Evolutionary conservation across 2,888 invertebrate genomes (phyloP).

Genomic region (Eulithis testata): DNA sequence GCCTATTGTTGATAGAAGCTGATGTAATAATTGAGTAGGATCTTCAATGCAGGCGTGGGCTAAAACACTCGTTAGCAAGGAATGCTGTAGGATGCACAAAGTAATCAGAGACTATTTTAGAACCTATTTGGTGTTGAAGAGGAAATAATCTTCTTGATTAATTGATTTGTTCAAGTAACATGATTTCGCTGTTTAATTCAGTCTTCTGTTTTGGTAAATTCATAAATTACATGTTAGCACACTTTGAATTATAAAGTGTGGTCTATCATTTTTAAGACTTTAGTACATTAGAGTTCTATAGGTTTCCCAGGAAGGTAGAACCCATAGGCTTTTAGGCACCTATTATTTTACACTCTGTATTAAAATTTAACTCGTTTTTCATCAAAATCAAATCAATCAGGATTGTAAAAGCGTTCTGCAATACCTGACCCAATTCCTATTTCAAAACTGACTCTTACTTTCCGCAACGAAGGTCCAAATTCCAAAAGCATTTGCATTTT

Average conservation of each 20-base stretch:
- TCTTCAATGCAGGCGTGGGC: conserved; percentile 50
- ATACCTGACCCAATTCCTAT: not conserved
- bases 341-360: no score
- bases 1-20: conserved; percentile 52
- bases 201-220: no score
- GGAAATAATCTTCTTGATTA: conserved; percentile 9
- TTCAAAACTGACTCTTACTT: not conserved
- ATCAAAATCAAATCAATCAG: no score
- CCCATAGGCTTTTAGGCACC: no score
- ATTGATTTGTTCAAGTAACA: not conserved
- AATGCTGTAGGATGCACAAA: conserved; percentile 39
- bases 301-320: no score
- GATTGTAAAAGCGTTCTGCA: not conserved
- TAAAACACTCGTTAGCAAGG: conserved; percentile 41
- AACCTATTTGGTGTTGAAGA: conserved; percentile 6
- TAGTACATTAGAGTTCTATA: no score
- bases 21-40: conserved; percentile 50
- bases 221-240: no score
- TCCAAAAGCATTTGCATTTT: conserved; percentile 8
- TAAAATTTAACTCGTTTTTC: no score
- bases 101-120: conserved; percentile 25
- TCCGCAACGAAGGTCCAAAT: not conserved
- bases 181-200: not conserved
- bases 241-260: no score
- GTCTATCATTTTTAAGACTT: no score